These are phyloP conservation scores for Harmothoe impar DNA, from an alignment of 2,888 invertebrate species.

Conservation along the genomic window DNA sequence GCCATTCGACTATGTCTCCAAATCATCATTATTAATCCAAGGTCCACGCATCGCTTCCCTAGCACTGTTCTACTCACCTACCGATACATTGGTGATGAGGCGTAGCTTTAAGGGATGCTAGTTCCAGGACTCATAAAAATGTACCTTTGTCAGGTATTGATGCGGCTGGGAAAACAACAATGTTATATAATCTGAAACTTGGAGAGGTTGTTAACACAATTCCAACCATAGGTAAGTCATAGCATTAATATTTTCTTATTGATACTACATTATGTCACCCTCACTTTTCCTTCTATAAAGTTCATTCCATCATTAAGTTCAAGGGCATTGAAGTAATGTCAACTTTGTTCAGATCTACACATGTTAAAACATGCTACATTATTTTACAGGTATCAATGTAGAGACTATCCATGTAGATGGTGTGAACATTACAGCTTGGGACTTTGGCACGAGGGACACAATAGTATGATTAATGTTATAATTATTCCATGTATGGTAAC, in stretches of 20 bases:
- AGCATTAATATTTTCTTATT: background rate
- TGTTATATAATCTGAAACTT: background rate
- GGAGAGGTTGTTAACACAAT: conserved; percentile 15
- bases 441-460: background rate
- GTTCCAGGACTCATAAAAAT: too few relatives aligned
- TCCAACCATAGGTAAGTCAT: conserved; percentile 38
- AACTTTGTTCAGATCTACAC: too few relatives aligned
- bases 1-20: too few relatives aligned
- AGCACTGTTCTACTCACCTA: too few relatives aligned
- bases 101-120: too few relatives aligned
- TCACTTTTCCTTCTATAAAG: background rate
- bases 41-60: too few relatives aligned
- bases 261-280: background rate
- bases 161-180: conserved; percentile 28
- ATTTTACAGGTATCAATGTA: background rate
- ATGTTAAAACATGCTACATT: too few relatives aligned
- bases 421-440: conserved; percentile 2
- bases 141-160: background rate
- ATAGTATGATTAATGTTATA: background rate
- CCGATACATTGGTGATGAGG: too few relatives aligned
- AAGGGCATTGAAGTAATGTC: background rate
- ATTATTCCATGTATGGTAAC: background rate
- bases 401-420: background rate
- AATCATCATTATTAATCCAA: too few relatives aligned
- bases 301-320: background rate